Evolutionary conservation across 2,797 vertebrate genomes (phyloP).

Genomic region (Sebastes itinus): DNA sequence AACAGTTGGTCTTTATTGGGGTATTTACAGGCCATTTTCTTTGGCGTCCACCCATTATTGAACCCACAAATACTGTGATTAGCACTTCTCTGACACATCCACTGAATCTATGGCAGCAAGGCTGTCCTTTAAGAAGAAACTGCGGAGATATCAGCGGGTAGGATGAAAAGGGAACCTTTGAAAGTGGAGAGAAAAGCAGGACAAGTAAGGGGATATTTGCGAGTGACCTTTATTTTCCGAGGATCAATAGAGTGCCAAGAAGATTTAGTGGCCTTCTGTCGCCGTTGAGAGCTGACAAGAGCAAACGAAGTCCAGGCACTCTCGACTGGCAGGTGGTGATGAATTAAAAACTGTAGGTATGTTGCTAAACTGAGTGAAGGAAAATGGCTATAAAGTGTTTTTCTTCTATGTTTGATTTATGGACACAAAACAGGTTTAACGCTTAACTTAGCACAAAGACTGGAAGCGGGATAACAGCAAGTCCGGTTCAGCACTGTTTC

Average conservation of each 20-base stretch:
- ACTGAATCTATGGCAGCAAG: constrained; percentile 33
- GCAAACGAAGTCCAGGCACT: constrained; percentile 5
- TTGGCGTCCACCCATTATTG: constrained; percentile 52
- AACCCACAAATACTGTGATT: constrained; percentile 60
- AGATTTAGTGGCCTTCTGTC: constrained; percentile 60
- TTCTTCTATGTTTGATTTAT: not conserved
- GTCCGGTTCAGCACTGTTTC: not conserved
- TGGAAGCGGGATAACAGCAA: not conserved
- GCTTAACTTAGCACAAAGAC: not conserved
- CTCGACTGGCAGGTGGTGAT: not conserved
- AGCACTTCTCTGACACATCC: constrained; percentile 51
- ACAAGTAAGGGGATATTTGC: constrained; percentile 41
- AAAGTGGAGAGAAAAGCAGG: constrained; percentile 37
- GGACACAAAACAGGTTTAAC: not conserved
- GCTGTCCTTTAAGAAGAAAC: constrained; percentile 27
- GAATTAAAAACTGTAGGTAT: not conserved
- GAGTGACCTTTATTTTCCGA: constrained; percentile 63
- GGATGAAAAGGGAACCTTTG: constrained; percentile 36
- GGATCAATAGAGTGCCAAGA: constrained; percentile 61
- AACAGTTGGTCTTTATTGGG: constrained; percentile 46
- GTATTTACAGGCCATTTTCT: constrained; percentile 62
- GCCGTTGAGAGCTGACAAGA: constrained; percentile 26
- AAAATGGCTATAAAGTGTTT: not conserved
- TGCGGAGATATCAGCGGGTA: not conserved
- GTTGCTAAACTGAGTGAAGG: not conserved